phyloP scores from a whole-genome alignment of 2,888 invertebrate genomes.

The Stomorhina lunata region DNA sequence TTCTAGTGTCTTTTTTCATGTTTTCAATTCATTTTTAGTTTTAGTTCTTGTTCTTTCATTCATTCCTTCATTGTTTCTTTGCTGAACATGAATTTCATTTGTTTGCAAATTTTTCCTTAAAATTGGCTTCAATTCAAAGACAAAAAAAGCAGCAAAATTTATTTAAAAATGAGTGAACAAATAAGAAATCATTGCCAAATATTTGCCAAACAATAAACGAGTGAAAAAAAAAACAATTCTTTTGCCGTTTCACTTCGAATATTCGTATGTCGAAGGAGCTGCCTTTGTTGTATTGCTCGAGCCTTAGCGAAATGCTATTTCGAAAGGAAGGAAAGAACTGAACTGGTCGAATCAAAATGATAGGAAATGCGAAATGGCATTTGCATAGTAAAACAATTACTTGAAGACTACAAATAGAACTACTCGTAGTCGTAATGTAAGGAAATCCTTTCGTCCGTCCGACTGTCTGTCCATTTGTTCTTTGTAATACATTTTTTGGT shows the following conservation, averaged over 20 bases:
- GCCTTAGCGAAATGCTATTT: background rate
- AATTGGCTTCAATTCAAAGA: conserved; percentile 56
- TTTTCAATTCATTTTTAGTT: background rate
- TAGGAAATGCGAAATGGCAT: conserved; percentile 28
- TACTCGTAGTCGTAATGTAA: conserved; percentile 22
- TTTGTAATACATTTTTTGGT: too few relatives aligned
- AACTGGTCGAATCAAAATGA: background rate
- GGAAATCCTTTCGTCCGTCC: conserved; percentile 23
- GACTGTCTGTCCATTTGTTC: background rate
- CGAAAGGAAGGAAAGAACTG: background rate
- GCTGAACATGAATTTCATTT: conserved; percentile 35
- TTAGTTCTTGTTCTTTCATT: background rate
- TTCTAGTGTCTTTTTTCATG: background rate
- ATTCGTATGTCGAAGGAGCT: background rate
- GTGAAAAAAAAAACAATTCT: conserved; percentile 21
- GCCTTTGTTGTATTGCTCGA: background rate
- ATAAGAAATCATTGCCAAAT: conserved; percentile 45
- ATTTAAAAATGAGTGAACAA: conserved; percentile 8
- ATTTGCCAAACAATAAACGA: conserved; percentile 33
- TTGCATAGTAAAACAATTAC: conserved; percentile 45
- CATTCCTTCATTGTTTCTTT: background rate
- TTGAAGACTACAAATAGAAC: background rate
- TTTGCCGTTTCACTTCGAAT: background rate
- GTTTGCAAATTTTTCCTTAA: conserved; percentile 28
- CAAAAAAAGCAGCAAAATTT: conserved; percentile 24